These are phyloP conservation scores for Numida meleagris DNA, from an alignment of 2,113 vertebrate species.

Conservation along the genomic window DNA sequence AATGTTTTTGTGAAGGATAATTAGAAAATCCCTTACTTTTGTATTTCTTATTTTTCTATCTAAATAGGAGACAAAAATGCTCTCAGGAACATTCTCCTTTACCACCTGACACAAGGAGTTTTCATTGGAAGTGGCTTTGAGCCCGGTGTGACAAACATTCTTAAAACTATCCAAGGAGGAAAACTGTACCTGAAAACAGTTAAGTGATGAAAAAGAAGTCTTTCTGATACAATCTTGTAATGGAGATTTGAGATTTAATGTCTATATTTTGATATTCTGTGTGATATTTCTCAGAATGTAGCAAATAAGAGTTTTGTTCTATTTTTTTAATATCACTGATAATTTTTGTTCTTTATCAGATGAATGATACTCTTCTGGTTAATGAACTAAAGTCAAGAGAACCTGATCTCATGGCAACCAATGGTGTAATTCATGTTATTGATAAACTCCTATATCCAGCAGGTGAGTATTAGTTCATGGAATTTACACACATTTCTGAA, in stretches of 20 bases:
- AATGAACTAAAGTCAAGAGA: slow-evolving; percentile 87
- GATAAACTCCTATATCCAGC: slow-evolving; percentile 91
- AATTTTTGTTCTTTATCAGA: slow-evolving; percentile 69
- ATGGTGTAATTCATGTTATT: slow-evolving; percentile 91
- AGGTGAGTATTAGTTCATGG: slow-evolving; percentile 74
- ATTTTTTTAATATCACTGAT: neutral
- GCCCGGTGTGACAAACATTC: slow-evolving; percentile 91
- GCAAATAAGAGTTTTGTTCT: neutral
- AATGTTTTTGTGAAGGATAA: neutral
- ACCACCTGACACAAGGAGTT: slow-evolving; percentile 89
- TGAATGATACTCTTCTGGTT: slow-evolving; percentile 85
- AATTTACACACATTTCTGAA: neutral
- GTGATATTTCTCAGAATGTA: neutral
- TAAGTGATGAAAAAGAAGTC: slow-evolving; percentile 64
- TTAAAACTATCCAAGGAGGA: slow-evolving; percentile 91
- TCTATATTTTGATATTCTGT: neutral
- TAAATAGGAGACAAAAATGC: slow-evolving; percentile 86
- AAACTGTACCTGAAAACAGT: slow-evolving; percentile 89
- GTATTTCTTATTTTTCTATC: neutral
- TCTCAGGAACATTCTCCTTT: slow-evolving; percentile 91
- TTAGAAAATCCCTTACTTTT: neutral
- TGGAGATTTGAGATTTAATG: neutral
- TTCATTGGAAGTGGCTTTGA: slow-evolving; percentile 94
- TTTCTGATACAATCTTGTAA: neutral
- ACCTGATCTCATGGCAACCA: slow-evolving; percentile 91